A percentile compares a stretch with the other conserved stretches of the same genome.
These are phyloP conservation scores for Rhagonycha fulva DNA, from an alignment of 2,888 invertebrate genomes.

Conservation along the genomic window DNA sequence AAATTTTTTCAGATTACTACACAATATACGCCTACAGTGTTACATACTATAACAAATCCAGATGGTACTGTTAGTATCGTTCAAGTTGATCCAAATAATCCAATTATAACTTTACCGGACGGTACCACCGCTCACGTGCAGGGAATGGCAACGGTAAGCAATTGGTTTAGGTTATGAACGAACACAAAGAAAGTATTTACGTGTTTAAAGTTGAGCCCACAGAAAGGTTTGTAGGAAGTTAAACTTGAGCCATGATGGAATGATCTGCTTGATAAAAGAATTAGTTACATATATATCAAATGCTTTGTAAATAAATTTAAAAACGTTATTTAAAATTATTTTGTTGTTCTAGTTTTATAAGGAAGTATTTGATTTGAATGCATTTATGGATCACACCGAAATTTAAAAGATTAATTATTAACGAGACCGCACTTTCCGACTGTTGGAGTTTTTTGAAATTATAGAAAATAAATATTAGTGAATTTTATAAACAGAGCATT, in stretches of 20 bases:
- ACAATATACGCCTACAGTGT: constrained; percentile 85
- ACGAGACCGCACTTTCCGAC: neutral
- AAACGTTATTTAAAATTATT: neutral
- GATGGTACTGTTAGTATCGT: constrained; percentile 96
- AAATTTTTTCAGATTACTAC: constrained; percentile 58
- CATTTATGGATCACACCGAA: neutral
- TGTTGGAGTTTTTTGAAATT: neutral
- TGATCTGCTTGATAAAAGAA: neutral
- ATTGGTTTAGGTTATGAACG: neutral
- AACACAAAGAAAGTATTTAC: neutral
- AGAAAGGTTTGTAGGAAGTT: neutral
- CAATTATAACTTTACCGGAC: constrained; percentile 93
- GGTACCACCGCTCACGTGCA: constrained; percentile 94
- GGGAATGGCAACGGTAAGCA: constrained; percentile 66
- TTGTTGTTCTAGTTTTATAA: neutral
- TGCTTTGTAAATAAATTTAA: neutral
- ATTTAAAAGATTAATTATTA: neutral
- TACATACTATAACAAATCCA: constrained; percentile 95
- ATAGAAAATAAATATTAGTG: neutral
- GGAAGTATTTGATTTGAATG: neutral
- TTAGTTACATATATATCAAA: neutral
- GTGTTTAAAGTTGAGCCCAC: neutral
- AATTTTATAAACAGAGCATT: neutral
- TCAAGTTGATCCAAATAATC: constrained; percentile 91
- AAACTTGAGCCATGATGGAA: neutral